A percentile compares a stretch with the other conserved stretches of the same genome.
phyloP scores from a whole-genome alignment of 23 tunicate genomes.

The Corella eumyota region DNA sequence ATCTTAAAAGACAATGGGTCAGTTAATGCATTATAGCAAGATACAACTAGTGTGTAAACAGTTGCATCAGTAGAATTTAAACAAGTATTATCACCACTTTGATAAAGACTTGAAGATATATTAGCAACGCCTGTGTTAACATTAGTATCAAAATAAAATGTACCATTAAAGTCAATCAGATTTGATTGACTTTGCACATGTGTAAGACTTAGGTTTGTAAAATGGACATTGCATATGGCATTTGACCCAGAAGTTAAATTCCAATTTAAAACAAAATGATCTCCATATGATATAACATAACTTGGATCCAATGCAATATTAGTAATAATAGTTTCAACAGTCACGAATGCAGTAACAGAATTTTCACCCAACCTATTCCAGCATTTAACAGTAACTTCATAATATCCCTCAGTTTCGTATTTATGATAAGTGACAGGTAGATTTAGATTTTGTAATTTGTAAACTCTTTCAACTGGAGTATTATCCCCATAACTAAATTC shows the following conservation, averaged over 20 bases:
- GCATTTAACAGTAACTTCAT: slow-evolving; percentile 12
- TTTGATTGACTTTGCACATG: slow-evolving; percentile 3
- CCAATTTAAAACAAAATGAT: slow-evolving; percentile 39
- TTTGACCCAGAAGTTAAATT: slow-evolving; percentile 35
- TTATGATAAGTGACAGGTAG: slow-evolving; percentile 4
- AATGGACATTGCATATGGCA: slow-evolving; percentile 22
- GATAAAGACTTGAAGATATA: slow-evolving; percentile 13
- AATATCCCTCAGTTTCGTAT: slow-evolving; percentile 19
- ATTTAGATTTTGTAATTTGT: neutral
- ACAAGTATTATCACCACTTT: neutral
- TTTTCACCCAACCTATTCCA: neutral
- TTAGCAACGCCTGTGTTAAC: slow-evolving; percentile 37
- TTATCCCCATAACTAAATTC: slow-evolving; percentile 22
- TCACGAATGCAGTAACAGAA: neutral
- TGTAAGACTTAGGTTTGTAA: slow-evolving; percentile 19
- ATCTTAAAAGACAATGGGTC: slow-evolving; percentile 11
- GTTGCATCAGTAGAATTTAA: slow-evolving; percentile 7
- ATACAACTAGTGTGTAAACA: slow-evolving; percentile 24
- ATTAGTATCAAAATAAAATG: slow-evolving; percentile 24
- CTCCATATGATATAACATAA: slow-evolving; percentile 20
- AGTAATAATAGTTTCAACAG: slow-evolving; percentile 11
- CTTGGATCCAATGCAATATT: slow-evolving; percentile 11
- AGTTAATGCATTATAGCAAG: slow-evolving; percentile 47
- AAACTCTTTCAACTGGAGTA: slow-evolving; percentile 6
- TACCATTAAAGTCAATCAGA: neutral